These are phyloP conservation scores for Sebastes nivosus DNA, from an alignment of 2,797 vertebrate species.

Conservation along the genomic window DNA sequence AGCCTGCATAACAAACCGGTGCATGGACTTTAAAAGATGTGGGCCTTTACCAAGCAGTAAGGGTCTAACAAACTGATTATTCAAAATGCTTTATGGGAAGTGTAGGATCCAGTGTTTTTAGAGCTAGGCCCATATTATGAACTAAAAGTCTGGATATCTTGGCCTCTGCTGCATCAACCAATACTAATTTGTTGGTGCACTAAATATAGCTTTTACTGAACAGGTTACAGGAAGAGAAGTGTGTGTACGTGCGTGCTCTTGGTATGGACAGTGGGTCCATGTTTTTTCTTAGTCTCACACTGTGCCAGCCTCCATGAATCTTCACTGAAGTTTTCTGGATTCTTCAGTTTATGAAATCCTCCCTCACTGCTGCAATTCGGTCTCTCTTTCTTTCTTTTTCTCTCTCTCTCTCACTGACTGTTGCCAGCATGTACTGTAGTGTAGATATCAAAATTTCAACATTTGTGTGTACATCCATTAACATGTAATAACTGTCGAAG, in stretches of 20 bases:
- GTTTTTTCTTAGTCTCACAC: background rate
- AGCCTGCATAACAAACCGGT: background rate
- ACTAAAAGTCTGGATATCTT: background rate
- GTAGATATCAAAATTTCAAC: background rate
- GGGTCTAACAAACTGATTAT: background rate
- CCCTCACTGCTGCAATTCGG: background rate
- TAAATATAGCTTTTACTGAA: background rate
- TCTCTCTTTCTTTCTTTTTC: background rate
- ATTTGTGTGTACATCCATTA: background rate
- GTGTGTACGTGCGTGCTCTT: background rate
- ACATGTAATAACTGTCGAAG: background rate
- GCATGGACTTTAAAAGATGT: background rate
- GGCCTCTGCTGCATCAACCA: too few relatives aligned
- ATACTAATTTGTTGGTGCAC: too few relatives aligned
- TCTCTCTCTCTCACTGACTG: background rate
- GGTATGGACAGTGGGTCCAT: background rate
- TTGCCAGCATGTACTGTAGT: background rate
- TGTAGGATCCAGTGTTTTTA: background rate
- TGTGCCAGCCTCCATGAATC: slow-evolving; percentile 25
- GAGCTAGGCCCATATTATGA: background rate
- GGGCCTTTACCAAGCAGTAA: background rate
- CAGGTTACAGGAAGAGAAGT: background rate
- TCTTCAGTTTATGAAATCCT: slow-evolving; percentile 29
- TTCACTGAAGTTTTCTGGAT: slow-evolving; percentile 3
- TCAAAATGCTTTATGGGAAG: background rate